Base-by-base conservation (phyloP, 2,888 invertebrate species). In the Drosophila eohydei region DNA sequence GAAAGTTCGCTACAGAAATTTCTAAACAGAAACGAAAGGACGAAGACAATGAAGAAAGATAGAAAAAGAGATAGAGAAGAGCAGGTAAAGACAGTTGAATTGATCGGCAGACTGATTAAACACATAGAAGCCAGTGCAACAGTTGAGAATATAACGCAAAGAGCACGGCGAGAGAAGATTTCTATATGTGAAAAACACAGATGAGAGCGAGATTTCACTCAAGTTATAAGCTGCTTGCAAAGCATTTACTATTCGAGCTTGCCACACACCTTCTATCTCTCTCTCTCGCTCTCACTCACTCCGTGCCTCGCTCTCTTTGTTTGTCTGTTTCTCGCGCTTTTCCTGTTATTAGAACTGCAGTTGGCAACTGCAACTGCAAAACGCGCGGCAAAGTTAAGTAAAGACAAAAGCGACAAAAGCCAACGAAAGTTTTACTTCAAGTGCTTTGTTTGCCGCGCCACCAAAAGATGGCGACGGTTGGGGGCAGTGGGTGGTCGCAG, bases 381-480 rank as follows among this genome's bases (percentile, higher is more conserved):
- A 12, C 50, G 65, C 78, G 65, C 71, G 65, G 51, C 71, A 83
- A 82, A 84, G 88, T 86, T 86, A 74, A 83, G 78, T 63, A 71
- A 85, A 83, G 88, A 88, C 83, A 88, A 88, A 83, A 74, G 83
- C 80, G 83, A 73, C 83, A 80, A 84, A 84, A 88, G 83, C 81
- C 80, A 80, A 78, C 65, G 67, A 86, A 86, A 84, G 80, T 78
- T 84, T 87, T 58, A 78, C 87, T 83, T 82, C 71, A 78, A 84
- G 86, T 88, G 86, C 88, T 84, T 84, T 84, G 81, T 88, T 88
- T 88, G 78, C 78, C 62, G 43, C 51, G 58, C 74, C n/a, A 41
- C 54, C 54, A 16, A 9, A 14, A 9, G 52, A 14, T 6, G n/a
- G 4, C 1, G 26, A 2, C 11, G 3, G 41, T 2, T 8, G 12